These are phyloP conservation scores for Tricholauxania praeusta DNA, from an alignment of 2,888 invertebrate species.

Conservation along the genomic window DNA sequence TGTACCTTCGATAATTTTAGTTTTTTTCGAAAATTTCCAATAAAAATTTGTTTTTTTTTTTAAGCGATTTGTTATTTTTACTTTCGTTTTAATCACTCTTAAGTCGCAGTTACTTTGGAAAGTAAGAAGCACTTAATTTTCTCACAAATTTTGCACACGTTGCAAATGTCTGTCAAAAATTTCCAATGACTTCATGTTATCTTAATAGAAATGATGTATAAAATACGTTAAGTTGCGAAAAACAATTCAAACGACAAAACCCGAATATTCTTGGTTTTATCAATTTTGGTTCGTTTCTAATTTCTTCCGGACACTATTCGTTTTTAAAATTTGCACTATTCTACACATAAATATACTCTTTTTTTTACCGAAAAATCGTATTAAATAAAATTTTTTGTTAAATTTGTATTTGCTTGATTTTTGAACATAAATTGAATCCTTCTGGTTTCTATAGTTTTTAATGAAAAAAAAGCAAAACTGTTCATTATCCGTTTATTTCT, in stretches of 20 bases:
- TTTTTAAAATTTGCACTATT: slow-evolving; percentile 28
- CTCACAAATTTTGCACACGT: slow-evolving; percentile 33
- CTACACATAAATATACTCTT: slow-evolving; percentile 23
- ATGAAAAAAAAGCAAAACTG: not conserved
- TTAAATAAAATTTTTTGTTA: no score
- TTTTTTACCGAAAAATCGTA: slow-evolving; percentile 2
- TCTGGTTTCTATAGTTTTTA: no score
- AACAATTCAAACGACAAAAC: slow-evolving; percentile 40
- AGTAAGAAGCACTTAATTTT: no score
- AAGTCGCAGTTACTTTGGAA: no score
- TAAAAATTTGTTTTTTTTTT: no score
- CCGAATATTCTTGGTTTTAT: slow-evolving; percentile 34
- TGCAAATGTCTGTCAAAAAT: slow-evolving; percentile 18
- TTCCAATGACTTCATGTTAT: slow-evolving; percentile 30
- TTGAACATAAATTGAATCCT: no score
- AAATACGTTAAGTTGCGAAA: slow-evolving; percentile 45
- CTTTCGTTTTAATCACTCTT: no score
- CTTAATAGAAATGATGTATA: slow-evolving; percentile 16
- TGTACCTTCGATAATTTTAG: no score
- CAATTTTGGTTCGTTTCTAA: slow-evolving; percentile 8
- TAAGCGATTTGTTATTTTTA: no score
- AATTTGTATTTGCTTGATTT: no score
- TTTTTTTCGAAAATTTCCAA: no score
- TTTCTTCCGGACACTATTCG: slow-evolving; percentile 21
- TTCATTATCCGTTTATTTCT: not conserved